These are phyloP conservation scores for Nannospalax galili DNA, from an alignment of 2,113 vertebrate genomes.

Conservation along the genomic window DNA sequence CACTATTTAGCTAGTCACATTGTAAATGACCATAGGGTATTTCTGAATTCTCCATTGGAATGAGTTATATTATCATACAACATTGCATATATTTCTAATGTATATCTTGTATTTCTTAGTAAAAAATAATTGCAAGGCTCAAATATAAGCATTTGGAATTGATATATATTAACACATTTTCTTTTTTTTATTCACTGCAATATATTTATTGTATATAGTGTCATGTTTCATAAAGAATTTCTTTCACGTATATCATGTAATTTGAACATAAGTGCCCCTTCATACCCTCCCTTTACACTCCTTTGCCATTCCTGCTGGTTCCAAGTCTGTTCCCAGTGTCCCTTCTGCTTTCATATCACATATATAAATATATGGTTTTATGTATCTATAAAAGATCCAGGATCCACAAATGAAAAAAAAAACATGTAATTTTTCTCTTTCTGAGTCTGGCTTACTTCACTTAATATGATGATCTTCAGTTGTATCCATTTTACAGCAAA, in stretches of 20 bases:
- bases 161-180: not conserved
- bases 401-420: not conserved
- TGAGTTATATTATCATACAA: not conserved
- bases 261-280: not conserved
- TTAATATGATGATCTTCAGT: not conserved
- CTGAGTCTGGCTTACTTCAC: not conserved
- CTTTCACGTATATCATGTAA: not conserved
- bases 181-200: not conserved
- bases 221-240: not conserved
- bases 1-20: not conserved
- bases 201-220: not conserved
- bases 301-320: too few species aligned
- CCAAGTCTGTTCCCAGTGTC: not conserved
- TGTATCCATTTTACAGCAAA: not conserved
- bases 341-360: not conserved
- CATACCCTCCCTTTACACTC: not conserved
- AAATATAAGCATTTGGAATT: not conserved
- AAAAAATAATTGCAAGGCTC: not conserved
- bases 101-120: not conserved
- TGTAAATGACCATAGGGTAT: not conserved
- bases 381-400: not conserved
- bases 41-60: not conserved
- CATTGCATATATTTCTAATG: not conserved
- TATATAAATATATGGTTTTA: not conserved
- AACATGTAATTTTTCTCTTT: not conserved